These are phyloP conservation scores for Zaprionus nigranus DNA, from an alignment of 1,140 invertebrate genomes.

Conservation along the genomic window DNA sequence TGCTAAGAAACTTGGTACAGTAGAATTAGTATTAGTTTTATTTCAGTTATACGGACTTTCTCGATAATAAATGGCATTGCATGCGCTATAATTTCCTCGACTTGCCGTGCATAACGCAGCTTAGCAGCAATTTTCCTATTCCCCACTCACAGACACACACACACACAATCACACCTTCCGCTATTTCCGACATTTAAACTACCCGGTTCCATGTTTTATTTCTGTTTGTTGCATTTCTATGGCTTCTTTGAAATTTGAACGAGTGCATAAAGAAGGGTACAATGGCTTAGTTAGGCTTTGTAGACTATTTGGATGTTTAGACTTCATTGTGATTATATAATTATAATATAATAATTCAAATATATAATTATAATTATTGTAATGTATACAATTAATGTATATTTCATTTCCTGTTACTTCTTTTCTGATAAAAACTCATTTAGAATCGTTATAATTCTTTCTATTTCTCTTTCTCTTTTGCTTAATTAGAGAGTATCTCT, in stretches of 20 bases:
- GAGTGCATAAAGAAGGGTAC: conserved; percentile 4
- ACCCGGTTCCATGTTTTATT: background rate
- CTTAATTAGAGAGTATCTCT: background rate
- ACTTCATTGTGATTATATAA: background rate
- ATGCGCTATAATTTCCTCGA: conserved; percentile 49
- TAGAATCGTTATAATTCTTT: background rate
- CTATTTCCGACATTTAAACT: conserved; percentile 20
- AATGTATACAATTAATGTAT: no score
- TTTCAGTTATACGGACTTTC: background rate
- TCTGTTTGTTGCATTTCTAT: conserved; percentile 29
- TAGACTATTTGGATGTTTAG: background rate
- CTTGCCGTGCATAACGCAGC: conserved; percentile 58
- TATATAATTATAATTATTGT: no score
- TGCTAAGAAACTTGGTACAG: background rate
- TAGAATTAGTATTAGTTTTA: background rate
- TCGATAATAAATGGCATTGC: conserved; percentile 39
- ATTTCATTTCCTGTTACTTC: background rate
- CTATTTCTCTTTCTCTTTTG: background rate
- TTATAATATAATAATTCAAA: no score
- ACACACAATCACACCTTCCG: conserved; percentile 13
- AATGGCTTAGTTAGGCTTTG: background rate
- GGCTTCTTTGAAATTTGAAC: conserved; percentile 32
- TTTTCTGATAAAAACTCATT: background rate
- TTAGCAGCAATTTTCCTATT: conserved; percentile 57
- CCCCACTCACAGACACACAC: conserved; percentile 3